Evolutionary conservation across 2,888 invertebrate genomes (phyloP).

Genomic region (Neuroscelio doddi): DNA sequence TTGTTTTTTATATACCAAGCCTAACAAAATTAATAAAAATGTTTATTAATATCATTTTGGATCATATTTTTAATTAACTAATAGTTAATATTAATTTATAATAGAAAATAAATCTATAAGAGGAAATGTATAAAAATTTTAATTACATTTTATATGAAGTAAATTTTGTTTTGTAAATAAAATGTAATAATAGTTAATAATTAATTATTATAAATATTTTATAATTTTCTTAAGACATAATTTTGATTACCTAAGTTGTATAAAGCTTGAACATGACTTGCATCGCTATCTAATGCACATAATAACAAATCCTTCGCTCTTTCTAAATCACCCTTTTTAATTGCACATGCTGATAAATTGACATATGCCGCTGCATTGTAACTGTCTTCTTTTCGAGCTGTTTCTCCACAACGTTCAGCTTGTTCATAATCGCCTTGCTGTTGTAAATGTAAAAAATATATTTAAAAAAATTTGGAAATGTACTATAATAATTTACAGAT

Average conservation of each 20-base stretch:
- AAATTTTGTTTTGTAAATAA: too few relatives aligned
- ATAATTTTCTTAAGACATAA: too few relatives aligned
- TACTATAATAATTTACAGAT: too few relatives aligned
- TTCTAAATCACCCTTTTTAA: constrained; percentile 79
- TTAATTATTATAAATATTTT: too few relatives aligned
- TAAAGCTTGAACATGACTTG: constrained; percentile 87
- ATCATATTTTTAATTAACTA: too few relatives aligned
- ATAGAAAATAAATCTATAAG: too few relatives aligned
- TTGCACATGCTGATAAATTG: constrained; percentile 87
- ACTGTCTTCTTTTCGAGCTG: constrained; percentile 82
- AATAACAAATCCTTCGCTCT: constrained; percentile 82
- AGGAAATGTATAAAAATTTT: background rate
- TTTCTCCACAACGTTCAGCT: constrained; percentile 84
- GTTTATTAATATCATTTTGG: background rate
- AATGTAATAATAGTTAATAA: too few relatives aligned
- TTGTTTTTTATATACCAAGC: constrained; percentile 80
- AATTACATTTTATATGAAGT: too few relatives aligned
- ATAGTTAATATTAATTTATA: too few relatives aligned
- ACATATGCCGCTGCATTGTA: constrained; percentile 88
- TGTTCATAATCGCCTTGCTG: constrained; percentile 86
- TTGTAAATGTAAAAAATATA: too few relatives aligned
- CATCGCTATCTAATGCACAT: constrained; percentile 85
- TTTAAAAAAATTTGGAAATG: too few relatives aligned
- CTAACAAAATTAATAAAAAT: constrained; percentile 64
- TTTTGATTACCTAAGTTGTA: constrained; percentile 82